These are phyloP conservation scores for Chrysotoxum bicinctum DNA, from an alignment of 2,888 invertebrate species.

Conservation along the genomic window DNA sequence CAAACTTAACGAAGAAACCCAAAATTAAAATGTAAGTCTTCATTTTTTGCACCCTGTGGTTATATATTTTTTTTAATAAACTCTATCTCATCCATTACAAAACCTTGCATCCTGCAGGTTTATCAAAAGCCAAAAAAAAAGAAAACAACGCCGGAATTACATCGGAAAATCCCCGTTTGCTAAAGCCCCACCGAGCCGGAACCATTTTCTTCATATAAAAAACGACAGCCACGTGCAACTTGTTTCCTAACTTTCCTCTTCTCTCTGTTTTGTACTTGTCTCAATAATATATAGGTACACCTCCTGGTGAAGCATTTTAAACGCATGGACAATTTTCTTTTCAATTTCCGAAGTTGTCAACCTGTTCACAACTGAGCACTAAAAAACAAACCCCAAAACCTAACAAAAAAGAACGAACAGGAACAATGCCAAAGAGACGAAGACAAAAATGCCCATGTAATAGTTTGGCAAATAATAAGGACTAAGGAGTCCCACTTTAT, in stretches of 20 bases:
- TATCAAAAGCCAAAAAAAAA: constrained; percentile 26
- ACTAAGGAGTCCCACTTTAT: constrained; percentile 55
- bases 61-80: constrained; percentile 39
- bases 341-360: constrained; percentile 73
- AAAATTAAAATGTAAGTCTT: no score
- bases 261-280: neutral
- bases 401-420: constrained; percentile 10
- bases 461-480: constrained; percentile 67
- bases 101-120: constrained; percentile 39
- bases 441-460: constrained; percentile 62
- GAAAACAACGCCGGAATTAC: constrained; percentile 45
- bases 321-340: constrained; percentile 71
- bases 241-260: constrained; percentile 17
- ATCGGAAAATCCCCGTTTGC: constrained; percentile 43
- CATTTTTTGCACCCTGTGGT: neutral
- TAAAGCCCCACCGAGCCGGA: constrained; percentile 51
- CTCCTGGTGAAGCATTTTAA: constrained; percentile 50
- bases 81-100: constrained; percentile 34
- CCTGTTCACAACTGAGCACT: constrained; percentile 57
- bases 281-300: neutral
- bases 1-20: no score
- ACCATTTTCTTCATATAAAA: constrained; percentile 38
- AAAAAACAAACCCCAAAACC: constrained; percentile 27
- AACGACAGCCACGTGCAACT: constrained; percentile 69
- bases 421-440: constrained; percentile 9